phyloP scores from a whole-genome alignment of 2,888 invertebrate species.

The Hipparchia semele region DNA sequence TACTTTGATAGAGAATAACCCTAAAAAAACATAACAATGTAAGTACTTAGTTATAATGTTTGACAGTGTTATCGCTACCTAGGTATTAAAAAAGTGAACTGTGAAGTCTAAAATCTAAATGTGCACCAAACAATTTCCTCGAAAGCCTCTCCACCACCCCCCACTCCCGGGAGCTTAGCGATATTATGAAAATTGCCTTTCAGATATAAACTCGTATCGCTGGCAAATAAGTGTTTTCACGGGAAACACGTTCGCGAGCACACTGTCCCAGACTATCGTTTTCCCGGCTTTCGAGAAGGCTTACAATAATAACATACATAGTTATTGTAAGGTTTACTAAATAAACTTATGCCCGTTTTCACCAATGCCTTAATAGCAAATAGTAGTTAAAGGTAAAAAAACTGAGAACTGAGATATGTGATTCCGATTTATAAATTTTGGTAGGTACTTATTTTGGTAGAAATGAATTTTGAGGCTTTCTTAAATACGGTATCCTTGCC shows the following conservation, averaged over 20 bases:
- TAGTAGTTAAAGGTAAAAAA: too few relatives aligned
- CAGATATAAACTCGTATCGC: constrained; percentile 51
- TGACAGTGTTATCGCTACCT: too few relatives aligned
- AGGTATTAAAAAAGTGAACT: background rate
- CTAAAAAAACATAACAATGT: too few relatives aligned
- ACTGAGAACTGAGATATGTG: too few relatives aligned
- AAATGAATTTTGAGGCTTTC: too few relatives aligned
- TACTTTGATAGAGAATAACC: too few relatives aligned
- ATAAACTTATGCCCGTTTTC: too few relatives aligned
- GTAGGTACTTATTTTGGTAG: too few relatives aligned
- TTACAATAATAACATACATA: constrained; percentile 4
- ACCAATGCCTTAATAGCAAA: too few relatives aligned
- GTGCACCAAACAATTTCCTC: constrained; percentile 19
- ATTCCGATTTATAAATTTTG: too few relatives aligned
- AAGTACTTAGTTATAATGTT: too few relatives aligned
- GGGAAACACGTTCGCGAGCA: constrained; percentile 44
- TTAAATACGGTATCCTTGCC: too few relatives aligned
- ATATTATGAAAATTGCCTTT: constrained; percentile 56
- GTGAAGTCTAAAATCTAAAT: background rate
- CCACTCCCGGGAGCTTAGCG: constrained; percentile 37
- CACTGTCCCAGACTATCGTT: constrained; percentile 23
- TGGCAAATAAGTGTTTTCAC: constrained; percentile 48
- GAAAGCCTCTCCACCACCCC: constrained; percentile 6
- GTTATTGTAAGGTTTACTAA: background rate
- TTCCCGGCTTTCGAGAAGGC: background rate